Evolutionary conservation across 2,888 invertebrate genomes (phyloP).

Genomic region (Drosophila subquinaria): DNA sequence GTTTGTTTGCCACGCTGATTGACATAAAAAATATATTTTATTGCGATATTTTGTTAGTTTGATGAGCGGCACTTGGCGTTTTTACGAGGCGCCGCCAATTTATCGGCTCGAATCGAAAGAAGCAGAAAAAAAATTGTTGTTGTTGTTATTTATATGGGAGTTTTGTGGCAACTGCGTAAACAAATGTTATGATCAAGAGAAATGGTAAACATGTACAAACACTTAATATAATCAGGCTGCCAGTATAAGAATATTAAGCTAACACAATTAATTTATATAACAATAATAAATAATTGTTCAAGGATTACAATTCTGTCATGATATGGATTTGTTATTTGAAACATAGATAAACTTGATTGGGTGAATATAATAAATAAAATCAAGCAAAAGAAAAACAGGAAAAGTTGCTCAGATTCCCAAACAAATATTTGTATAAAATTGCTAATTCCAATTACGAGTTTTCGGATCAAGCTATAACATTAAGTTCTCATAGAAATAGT

Average conservation of each 20-base stretch:
- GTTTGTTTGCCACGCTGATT: conserved; percentile 70
- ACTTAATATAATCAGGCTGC: conserved; percentile 28
- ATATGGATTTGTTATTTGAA: no score
- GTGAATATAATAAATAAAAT: no score
- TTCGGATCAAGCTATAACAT: no score
- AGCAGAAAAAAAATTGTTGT: conserved; percentile 1
- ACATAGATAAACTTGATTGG: no score
- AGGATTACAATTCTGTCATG: no score
- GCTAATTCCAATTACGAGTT: no score
- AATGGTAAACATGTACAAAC: conserved; percentile 20
- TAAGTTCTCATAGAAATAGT: no score
- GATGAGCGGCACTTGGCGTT: conserved; percentile 61
- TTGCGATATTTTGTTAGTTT: conserved; percentile 75
- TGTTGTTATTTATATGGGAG: conserved; percentile 66
- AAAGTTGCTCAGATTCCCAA: no score
- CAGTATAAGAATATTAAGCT: neutral
- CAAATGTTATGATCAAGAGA: conserved; percentile 56
- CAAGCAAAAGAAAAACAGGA: no score
- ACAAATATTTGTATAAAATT: no score
- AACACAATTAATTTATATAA: conserved; percentile 9
- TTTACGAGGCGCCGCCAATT: conserved; percentile 67
- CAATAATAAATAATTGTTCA: neutral
- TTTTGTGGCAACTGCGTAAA: conserved; percentile 64
- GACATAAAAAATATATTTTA: conserved; percentile 73
- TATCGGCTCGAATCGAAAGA: conserved; percentile 48